These are phyloP conservation scores for Thinocorus orbignyianus DNA, from an alignment of 2,113 vertebrate genomes.

Conservation along the genomic window DNA sequence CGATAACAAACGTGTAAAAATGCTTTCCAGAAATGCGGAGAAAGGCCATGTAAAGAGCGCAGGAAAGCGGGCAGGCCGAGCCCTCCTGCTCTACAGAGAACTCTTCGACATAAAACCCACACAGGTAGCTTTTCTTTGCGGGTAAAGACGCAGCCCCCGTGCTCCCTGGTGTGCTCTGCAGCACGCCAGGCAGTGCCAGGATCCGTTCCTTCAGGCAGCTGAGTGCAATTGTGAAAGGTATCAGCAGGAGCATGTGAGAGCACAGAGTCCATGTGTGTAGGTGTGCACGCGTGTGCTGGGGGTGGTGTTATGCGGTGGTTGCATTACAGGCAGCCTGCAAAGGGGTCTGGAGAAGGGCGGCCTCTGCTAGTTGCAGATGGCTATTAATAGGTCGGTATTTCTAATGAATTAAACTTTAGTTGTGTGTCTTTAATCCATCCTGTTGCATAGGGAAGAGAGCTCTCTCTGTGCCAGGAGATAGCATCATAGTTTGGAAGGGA, in stretches of 20 bases:
- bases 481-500: not conserved
- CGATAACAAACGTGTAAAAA: not conserved
- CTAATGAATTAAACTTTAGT: not conserved
- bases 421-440: not conserved
- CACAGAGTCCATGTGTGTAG: rapidly evolving
- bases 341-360: not conserved
- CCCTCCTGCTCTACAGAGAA: not conserved
- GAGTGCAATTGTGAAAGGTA: not conserved
- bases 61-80: not conserved
- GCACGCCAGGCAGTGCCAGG: not conserved
- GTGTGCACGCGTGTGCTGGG: rapidly evolving
- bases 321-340: not conserved
- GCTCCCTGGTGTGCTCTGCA: rapidly evolving
- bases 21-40: not conserved
- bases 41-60: rapidly evolving
- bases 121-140: not conserved
- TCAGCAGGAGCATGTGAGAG: not conserved
- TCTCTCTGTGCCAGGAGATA: not conserved
- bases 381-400: not conserved
- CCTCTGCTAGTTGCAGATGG: not conserved
- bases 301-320: rapidly evolving
- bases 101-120: not conserved
- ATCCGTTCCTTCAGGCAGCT: not conserved
- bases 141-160: rapidly evolving
- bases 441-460: not conserved